Conservation (phyloP, 2,797 vertebrate genomes). For the Betta splendens region DNA sequence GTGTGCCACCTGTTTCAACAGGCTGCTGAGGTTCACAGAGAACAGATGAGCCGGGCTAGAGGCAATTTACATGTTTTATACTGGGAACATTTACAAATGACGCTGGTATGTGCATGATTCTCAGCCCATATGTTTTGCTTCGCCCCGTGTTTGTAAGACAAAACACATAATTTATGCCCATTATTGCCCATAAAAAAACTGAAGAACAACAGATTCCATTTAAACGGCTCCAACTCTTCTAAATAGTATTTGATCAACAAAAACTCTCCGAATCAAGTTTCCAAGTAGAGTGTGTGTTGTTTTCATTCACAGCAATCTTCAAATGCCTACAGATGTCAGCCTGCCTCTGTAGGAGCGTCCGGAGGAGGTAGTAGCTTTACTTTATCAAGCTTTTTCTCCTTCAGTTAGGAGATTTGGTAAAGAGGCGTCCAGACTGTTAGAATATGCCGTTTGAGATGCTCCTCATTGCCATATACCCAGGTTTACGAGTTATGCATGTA, state of each 20-base stretch:
- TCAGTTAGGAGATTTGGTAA: not conserved
- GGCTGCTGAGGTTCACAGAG: slow-evolving; percentile 51
- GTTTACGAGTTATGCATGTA: slow-evolving; percentile 1
- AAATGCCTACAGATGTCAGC: slow-evolving; percentile 46
- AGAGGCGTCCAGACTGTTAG: no score
- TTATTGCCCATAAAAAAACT: slow-evolving; percentile 22
- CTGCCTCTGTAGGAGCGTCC: slow-evolving; percentile 31
- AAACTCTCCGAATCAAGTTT: slow-evolving; percentile 11
- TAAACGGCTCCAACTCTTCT: slow-evolving; percentile 15
- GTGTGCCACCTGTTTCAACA: slow-evolving; percentile 73
- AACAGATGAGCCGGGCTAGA: slow-evolving; percentile 43
- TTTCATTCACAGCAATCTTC: slow-evolving; percentile 43
- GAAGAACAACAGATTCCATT: slow-evolving; percentile 8
- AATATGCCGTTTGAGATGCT: not conserved
- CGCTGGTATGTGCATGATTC: slow-evolving; percentile 3
- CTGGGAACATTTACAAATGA: not conserved
- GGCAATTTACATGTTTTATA: no score
- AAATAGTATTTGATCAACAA: slow-evolving; percentile 7
- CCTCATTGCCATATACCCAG: not conserved
- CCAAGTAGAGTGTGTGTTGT: slow-evolving; percentile 11
- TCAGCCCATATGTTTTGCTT: not conserved
- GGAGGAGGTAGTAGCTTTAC: slow-evolving; percentile 5
- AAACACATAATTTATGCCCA: no score
- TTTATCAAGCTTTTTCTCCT: not conserved
- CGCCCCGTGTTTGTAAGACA: slow-evolving; percentile 12